Evolutionary conservation across 2,888 invertebrate species (phyloP).

Genomic region (Chorisops tibialis): DNA sequence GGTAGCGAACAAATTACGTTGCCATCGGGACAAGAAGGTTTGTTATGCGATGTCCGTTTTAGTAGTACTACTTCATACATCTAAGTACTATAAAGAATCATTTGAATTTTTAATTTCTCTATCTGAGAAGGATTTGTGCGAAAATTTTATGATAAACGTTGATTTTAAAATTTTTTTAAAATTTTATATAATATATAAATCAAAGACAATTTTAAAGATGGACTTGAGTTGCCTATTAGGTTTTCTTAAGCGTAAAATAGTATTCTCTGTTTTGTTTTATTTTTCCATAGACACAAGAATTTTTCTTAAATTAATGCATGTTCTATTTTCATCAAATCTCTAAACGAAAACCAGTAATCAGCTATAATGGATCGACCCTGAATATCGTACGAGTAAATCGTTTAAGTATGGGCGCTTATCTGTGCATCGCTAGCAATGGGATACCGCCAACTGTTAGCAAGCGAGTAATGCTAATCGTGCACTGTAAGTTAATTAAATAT

Average conservation of each 20-base stretch:
- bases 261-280: too few relatives aligned
- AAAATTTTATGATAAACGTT: too few relatives aligned
- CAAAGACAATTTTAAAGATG: not conserved
- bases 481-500: slow-evolving; percentile 63
- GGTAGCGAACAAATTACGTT: slow-evolving; percentile 71
- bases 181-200: too few relatives aligned
- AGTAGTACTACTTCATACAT: too few relatives aligned
- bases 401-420: slow-evolving; percentile 76
- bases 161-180: too few relatives aligned
- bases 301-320: not conserved
- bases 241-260: not conserved
- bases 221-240: not conserved
- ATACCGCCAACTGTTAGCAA: slow-evolving; percentile 78
- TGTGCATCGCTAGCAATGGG: slow-evolving; percentile 80
- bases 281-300: too few relatives aligned
- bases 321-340: too few relatives aligned
- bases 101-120: too few relatives aligned
- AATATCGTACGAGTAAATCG: slow-evolving; percentile 70
- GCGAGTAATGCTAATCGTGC: slow-evolving; percentile 74
- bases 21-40: slow-evolving; percentile 68
- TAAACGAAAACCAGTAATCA: slow-evolving; percentile 64
- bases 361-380: slow-evolving; percentile 66
- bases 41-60: slow-evolving; percentile 34
- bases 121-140: too few relatives aligned
- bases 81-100: too few relatives aligned